These are phyloP conservation scores for Charaxes varanes DNA, from an alignment of 1,140 invertebrate genomes.

Conservation along the genomic window DNA sequence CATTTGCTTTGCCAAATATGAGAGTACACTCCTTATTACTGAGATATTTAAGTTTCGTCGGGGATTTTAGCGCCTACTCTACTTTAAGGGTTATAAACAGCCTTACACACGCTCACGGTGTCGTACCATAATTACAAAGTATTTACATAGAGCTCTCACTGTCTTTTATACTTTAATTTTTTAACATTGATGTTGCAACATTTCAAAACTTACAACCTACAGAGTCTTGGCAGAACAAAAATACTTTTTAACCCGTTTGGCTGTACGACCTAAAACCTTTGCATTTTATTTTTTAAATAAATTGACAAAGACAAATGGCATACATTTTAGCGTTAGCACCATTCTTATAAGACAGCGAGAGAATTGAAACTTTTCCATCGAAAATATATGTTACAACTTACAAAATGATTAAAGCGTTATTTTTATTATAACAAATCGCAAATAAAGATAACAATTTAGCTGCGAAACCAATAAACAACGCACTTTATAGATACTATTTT, in stretches of 20 bases:
- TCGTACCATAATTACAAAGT: constrained; percentile 35
- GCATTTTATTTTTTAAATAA: not conserved
- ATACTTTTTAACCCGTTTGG: constrained; percentile 5
- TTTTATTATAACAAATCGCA: constrained; percentile 23
- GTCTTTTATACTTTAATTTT: constrained; percentile 20
- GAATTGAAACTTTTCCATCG: constrained; percentile 65
- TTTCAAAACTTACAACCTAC: constrained; percentile 11
- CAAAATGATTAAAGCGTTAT: constrained; percentile 54
- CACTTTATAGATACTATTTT: too few relatives aligned
- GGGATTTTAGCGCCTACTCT: constrained; percentile 17
- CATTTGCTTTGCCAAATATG: too few relatives aligned
- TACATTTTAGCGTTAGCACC: constrained; percentile 39
- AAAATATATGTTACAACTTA: constrained; percentile 48
- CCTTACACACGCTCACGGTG: constrained; percentile 36
- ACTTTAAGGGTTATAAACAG: constrained; percentile 34
- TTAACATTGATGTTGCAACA: not conserved
- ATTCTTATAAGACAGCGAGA: constrained; percentile 55
- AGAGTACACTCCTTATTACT: too few relatives aligned
- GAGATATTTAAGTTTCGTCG: constrained; percentile 15
- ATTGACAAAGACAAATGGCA: constrained; percentile 9
- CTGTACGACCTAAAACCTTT: not conserved
- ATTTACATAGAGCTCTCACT: constrained; percentile 59
- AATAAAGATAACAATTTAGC: constrained; percentile 6
- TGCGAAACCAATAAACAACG: not conserved
- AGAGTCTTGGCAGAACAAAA: constrained; percentile 7